phyloP scores from a whole-genome alignment of 2,797 vertebrate species.

The Lutjanus argentimaculatus region DNA sequence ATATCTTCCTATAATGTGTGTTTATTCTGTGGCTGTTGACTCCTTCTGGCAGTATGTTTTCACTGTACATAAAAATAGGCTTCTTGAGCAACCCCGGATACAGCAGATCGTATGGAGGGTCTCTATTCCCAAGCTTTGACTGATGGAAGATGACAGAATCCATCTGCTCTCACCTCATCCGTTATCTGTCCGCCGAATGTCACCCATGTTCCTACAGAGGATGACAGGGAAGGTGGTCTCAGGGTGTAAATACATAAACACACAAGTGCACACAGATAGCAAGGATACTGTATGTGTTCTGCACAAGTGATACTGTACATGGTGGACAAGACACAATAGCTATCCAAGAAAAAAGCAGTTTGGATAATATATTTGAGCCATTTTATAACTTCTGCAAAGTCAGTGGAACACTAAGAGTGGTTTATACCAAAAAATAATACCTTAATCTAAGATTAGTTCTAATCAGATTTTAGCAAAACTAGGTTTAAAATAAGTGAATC shows the following conservation, averaged over 20 bases:
- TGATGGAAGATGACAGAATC: conserved; percentile 62
- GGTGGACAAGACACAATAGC: conserved; percentile 16
- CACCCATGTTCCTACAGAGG: conserved; percentile 94
- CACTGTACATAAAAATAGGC: conserved; percentile 57
- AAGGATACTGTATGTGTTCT: background rate
- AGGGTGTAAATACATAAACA: conserved; percentile 48
- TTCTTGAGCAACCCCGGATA: conserved; percentile 37
- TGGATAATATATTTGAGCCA: conserved; percentile 9
- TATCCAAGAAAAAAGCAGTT: background rate
- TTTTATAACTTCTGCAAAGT: conserved; percentile 3
- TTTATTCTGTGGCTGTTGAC: conserved; percentile 32
- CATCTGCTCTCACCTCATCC: conserved; percentile 92
- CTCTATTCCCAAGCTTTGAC: conserved; percentile 63
- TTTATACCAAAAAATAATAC: no score
- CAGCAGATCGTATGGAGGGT: conserved; percentile 50
- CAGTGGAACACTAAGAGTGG: conserved; percentile 4
- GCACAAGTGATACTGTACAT: background rate
- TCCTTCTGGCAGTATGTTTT: conserved; percentile 26
- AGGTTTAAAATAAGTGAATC: no score
- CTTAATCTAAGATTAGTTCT: no score
- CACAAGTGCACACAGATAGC: conserved; percentile 17
- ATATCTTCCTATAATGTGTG: conserved; percentile 4
- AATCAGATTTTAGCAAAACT: no score
- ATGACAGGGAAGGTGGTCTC: conserved; percentile 42
- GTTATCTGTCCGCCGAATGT: conserved; percentile 99